Evolutionary conservation across 2,113 vertebrate species (phyloP).

Genomic region (Acrocephalus arundinaceus): DNA sequence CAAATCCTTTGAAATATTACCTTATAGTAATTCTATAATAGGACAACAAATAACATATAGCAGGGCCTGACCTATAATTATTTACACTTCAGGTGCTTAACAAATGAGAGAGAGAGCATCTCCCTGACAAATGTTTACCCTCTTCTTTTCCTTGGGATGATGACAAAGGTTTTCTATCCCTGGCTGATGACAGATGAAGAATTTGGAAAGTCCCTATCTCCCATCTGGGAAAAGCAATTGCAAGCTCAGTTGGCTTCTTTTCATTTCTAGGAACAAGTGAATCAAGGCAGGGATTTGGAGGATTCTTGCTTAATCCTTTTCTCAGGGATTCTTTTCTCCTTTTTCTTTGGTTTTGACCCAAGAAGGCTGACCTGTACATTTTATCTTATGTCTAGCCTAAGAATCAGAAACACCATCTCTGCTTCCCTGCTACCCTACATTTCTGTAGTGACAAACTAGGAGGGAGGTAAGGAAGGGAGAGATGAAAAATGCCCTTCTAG

Average conservation of each 20-base stretch:
- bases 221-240: slow-evolving; percentile 4
- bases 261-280: neutral
- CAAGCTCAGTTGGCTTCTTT: slow-evolving; percentile 8
- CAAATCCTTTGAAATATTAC: slow-evolving; percentile 25
- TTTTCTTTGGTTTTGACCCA: slow-evolving; percentile 13
- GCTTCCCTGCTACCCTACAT: neutral
- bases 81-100: slow-evolving; percentile 21
- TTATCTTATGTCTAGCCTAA: neutral
- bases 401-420: neutral
- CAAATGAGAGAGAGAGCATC: neutral
- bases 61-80: neutral
- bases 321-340: neutral
- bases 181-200: slow-evolving; percentile 37
- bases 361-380: neutral
- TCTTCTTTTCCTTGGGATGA: slow-evolving; percentile 7
- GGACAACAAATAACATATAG: neutral
- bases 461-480: neutral
- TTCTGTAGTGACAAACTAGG: neutral
- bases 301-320: slow-evolving; percentile 23
- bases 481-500: neutral
- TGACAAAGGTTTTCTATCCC: slow-evolving; percentile 32
- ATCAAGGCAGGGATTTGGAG: slow-evolving; percentile 12
- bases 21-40: neutral
- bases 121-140: slow-evolving; percentile 11
- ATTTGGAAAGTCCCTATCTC: slow-evolving; percentile 23